A percentile compares a stretch with the other conserved stretches of the same genome.
These are phyloP conservation scores for Xenentodon cancila DNA, from an alignment of 2,797 vertebrate genomes.

Conservation along the genomic window DNA sequence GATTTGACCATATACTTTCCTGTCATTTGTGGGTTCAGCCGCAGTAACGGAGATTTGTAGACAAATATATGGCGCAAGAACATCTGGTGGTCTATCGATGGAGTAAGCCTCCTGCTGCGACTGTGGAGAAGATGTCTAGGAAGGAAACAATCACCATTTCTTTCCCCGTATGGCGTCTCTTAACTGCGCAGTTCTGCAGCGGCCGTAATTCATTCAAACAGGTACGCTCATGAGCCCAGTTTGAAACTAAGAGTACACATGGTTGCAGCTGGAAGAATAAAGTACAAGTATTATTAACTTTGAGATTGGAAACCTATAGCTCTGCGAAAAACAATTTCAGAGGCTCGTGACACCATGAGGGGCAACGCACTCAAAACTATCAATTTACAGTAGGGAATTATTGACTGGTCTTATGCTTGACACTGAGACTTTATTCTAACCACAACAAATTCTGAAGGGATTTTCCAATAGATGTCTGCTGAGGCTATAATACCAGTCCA, in stretches of 20 bases:
- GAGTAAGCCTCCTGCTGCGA: constrained; percentile 48
- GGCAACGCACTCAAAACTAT: constrained; percentile 56
- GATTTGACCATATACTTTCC: constrained; percentile 64
- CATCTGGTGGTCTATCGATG: constrained; percentile 61
- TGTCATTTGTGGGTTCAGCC: constrained; percentile 46
- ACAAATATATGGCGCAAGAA: constrained; percentile 41
- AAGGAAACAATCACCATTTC: constrained; percentile 68
- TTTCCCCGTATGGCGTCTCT: constrained; percentile 48
- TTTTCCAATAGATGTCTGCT: constrained; percentile 70
- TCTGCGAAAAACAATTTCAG: constrained; percentile 61
- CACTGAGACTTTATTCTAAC: constrained; percentile 66
- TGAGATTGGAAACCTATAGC: constrained; percentile 54
- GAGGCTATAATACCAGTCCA: constrained; percentile 60
- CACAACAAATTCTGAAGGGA: constrained; percentile 63
- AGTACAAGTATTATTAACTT: constrained; percentile 64
- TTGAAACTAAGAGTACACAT: constrained; percentile 46
- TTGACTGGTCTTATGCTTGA: constrained; percentile 57
- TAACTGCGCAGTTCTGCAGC: constrained; percentile 41
- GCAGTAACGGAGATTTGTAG: constrained; percentile 65
- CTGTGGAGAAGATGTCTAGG: constrained; percentile 36
- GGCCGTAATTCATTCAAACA: constrained; percentile 64
- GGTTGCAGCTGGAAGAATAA: constrained; percentile 48
- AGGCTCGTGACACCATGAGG: constrained; percentile 41
- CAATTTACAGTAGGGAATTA: constrained; percentile 68
- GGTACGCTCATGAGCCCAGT: constrained; percentile 50